Percentiles rank a stretch among this genome's conserved stretches.
phyloP scores from a whole-genome alignment of 2,113 vertebrate species.

The Apodemus speciosus region DNA sequence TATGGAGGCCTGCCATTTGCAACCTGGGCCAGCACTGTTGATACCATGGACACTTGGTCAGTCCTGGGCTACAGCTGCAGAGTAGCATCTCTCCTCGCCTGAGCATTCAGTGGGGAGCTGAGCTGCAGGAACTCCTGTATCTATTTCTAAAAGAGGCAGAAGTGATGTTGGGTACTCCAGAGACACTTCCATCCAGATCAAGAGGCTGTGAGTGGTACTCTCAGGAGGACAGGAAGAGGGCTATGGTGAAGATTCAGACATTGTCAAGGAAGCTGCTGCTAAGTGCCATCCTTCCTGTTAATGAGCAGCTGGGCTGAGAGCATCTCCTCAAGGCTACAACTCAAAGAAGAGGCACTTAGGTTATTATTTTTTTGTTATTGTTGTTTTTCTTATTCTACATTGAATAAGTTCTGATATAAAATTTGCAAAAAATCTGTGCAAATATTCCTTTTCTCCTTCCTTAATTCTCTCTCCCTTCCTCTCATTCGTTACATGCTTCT shows the following conservation, averaged over 20 bases:
- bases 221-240: background rate
- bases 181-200: background rate
- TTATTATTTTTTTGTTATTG: background rate
- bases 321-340: background rate
- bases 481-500: background rate
- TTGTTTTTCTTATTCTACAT: background rate
- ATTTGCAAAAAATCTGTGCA: background rate
- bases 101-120: background rate
- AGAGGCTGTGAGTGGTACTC: background rate
- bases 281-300: background rate
- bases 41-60: too few relatives aligned
- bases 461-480: background rate
- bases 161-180: background rate
- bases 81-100: background rate
- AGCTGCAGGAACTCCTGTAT: background rate
- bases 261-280: background rate
- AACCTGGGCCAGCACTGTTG: background rate
- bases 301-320: background rate
- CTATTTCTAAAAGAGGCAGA: background rate
- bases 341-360: background rate
- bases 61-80: fast-evolving
- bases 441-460: background rate
- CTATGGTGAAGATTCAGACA: background rate
- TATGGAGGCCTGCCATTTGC: background rate
- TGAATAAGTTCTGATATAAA: background rate